A percentile compares a stretch with the other conserved stretches of the same genome.
These are phyloP conservation scores for Geococcyx californianus DNA, from an alignment of 2,113 vertebrate species.

Conservation along the genomic window DNA sequence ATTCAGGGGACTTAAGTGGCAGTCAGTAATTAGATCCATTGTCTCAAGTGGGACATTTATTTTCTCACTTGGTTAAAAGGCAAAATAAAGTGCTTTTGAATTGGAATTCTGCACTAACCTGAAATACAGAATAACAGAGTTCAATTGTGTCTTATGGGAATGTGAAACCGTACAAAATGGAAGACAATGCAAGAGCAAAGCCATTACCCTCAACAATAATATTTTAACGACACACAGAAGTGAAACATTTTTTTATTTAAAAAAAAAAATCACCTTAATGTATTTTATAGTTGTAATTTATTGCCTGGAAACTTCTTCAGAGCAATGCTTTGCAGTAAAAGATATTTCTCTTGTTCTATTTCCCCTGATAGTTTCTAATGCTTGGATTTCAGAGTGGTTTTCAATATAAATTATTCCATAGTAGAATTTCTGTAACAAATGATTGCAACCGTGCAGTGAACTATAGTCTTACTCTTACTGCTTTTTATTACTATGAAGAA, in stretches of 20 bases:
- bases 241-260: not conserved
- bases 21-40: not conserved
- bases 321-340: not conserved
- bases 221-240: not conserved
- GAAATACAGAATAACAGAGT: not conserved
- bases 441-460: not conserved
- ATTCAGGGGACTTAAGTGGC: not conserved
- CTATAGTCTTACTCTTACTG: not conserved
- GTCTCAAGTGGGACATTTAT: not conserved
- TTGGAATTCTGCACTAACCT: not conserved
- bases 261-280: not conserved
- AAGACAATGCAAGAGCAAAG: not conserved
- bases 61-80: not conserved
- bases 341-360: not conserved
- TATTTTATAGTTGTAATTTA: not conserved
- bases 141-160: not conserved
- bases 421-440: not conserved
- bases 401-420: not conserved
- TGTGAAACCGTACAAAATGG: not conserved
- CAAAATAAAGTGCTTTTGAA: not conserved
- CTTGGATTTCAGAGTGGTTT: not conserved
- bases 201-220: not conserved
- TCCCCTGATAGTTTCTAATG: not conserved
- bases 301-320: not conserved
- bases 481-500: not conserved